These are phyloP conservation scores for Hydrolagus colliei DNA, from an alignment of 2,797 vertebrate genomes.

Conservation along the genomic window DNA sequence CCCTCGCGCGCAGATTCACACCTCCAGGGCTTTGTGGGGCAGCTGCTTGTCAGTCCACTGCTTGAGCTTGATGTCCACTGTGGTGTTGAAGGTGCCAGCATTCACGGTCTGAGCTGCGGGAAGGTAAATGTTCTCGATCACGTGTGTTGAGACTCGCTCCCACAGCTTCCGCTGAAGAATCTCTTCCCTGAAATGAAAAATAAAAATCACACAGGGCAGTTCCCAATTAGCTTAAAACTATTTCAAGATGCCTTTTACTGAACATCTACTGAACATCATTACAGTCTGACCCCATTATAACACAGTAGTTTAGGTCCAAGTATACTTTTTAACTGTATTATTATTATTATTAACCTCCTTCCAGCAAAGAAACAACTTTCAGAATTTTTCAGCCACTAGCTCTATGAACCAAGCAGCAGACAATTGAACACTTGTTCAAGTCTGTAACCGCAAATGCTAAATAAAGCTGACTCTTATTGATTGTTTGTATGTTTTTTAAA, in stretches of 20 bases:
- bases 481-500: neutral
- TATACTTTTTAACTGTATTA: no score
- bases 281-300: conserved; percentile 10
- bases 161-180: conserved; percentile 92
- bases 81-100: conserved; percentile 96
- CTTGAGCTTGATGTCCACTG: conserved; percentile 94
- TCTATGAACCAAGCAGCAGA: neutral
- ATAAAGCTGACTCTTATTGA: neutral
- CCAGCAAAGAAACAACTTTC: no score
- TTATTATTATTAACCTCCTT: no score
- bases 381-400: no score
- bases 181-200: conserved; percentile 70
- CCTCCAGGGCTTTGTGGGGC: conserved; percentile 94
- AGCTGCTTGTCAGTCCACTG: conserved; percentile 99
- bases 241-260: no score
- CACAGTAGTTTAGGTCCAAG: no score
- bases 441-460: neutral
- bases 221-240: neutral
- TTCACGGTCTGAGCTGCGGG: conserved; percentile 92
- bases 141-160: conserved; percentile 94
- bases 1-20: conserved; percentile 41
- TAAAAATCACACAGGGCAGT: neutral
- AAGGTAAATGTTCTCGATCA: conserved; percentile 97
- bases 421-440: neutral
- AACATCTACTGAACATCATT: no score